Conservation (phyloP, 2,113 vertebrate species). For the Rhinichthys klamathensis region DNA sequence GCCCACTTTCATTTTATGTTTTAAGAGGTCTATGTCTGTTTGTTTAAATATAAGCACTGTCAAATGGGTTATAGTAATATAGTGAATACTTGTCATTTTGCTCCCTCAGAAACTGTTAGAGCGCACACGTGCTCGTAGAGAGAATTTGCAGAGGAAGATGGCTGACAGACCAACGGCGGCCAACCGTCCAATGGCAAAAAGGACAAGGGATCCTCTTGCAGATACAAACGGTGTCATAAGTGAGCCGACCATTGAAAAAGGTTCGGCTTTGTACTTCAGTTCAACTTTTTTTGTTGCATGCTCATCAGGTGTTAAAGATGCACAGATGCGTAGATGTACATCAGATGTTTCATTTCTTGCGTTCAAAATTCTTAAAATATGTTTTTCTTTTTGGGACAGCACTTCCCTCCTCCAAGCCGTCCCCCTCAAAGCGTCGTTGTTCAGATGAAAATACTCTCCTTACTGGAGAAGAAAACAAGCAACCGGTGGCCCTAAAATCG, state of each 20-base stretch:
- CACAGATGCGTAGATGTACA: too few species aligned
- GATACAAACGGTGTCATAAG: constrained; percentile 81
- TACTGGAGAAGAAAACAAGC: constrained; percentile 77
- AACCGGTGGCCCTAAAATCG: constrained; percentile 61
- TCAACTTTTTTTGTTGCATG: not conserved
- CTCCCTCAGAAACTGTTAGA: constrained; percentile 90
- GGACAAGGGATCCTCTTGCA: constrained; percentile 84
- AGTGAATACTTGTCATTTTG: constrained; percentile 2
- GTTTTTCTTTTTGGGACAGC: constrained; percentile 60
- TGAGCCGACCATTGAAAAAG: constrained; percentile 72
- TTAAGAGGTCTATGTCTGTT: not conserved
- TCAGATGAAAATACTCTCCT: constrained; percentile 74
- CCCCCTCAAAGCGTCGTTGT: constrained; percentile 88
- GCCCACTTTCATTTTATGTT: not conserved
- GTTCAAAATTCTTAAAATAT: not conserved
- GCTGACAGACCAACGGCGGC: constrained; percentile 83
- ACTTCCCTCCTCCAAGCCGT: constrained; percentile 84
- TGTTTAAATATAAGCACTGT: not conserved
- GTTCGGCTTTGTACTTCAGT: constrained; percentile 74
- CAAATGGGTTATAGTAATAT: not conserved
- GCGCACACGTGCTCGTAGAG: constrained; percentile 91
- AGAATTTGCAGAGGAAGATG: constrained; percentile 96
- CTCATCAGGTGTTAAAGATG: too few species aligned
- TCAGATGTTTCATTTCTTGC: not conserved
- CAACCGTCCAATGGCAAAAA: constrained; percentile 75